Conservation (phyloP, 2,113 vertebrate genomes). For the Mustela nigripes region DNA sequence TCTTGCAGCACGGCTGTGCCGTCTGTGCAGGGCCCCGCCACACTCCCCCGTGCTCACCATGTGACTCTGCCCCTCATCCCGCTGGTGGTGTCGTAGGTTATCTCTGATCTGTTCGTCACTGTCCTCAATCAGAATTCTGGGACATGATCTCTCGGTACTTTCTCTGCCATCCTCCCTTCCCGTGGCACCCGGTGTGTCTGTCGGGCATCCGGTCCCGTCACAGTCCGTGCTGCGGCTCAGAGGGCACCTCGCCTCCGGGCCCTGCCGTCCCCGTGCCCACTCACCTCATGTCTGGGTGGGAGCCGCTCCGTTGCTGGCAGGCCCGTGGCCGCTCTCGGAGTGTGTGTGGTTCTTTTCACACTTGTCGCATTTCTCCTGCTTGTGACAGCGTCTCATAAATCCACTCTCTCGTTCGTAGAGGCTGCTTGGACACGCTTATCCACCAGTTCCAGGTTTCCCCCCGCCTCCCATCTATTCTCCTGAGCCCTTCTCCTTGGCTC, state of each 20-base stretch:
- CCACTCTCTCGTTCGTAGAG: neutral
- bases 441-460: neutral
- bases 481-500: too few relatives aligned
- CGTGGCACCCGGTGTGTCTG: neutral
- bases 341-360: neutral
- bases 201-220: too few relatives aligned
- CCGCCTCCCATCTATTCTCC: neutral
- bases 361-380: neutral
- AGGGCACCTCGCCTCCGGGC: neutral
- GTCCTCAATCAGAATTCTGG: neutral
- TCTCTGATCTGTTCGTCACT: too few relatives aligned
- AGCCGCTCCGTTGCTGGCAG: neutral
- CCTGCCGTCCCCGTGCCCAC: fast-evolving
- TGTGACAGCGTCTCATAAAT: too few relatives aligned
- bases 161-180: neutral
- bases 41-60: too few relatives aligned
- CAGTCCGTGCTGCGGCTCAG: too few relatives aligned
- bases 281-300: neutral
- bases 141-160: too few relatives aligned
- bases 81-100: neutral
- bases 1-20: too few relatives aligned
- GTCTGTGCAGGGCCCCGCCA: too few relatives aligned
- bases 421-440: too few relatives aligned
- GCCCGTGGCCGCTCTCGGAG: neutral
- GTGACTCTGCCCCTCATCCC: neutral